These are phyloP conservation scores for Patiria miniata DNA, from an alignment of 35 echinoderm and acorn worm species.

Conservation along the genomic window DNA sequence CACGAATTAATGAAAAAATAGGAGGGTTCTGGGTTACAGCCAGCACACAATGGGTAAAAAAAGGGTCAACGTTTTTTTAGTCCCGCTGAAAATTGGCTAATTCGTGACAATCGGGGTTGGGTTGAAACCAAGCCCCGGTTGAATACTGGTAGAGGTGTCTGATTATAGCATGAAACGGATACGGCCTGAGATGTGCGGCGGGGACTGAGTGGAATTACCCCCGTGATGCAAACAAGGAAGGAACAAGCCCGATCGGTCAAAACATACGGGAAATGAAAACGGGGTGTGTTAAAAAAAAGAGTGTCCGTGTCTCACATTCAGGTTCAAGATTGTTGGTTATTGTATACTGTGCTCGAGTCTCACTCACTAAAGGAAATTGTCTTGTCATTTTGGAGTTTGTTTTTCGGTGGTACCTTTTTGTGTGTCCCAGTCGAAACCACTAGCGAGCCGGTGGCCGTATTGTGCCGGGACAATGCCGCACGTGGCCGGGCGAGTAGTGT, in stretches of 20 bases:
- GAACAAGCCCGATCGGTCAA: not conserved
- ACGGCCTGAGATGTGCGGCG: not conserved
- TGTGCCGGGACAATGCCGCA: not conserved
- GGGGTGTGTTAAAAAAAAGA: not conserved
- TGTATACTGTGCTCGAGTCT: not conserved
- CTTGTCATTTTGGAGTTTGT: slow-evolving; percentile 4
- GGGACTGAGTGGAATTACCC: not conserved
- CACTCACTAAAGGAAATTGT: slow-evolving; percentile 9
- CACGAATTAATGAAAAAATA: slow-evolving; percentile 4
- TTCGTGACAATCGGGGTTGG: not conserved
- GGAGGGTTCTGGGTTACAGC: not conserved
- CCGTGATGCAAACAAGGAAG: not conserved
- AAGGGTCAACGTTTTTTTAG: slow-evolving; percentile 33
- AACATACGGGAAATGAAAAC: not conserved
- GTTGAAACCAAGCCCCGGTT: not conserved
- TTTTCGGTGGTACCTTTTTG: not conserved
- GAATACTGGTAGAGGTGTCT: not conserved
- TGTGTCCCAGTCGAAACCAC: not conserved
- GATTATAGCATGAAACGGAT: slow-evolving; percentile 21
- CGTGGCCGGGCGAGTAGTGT: not conserved
- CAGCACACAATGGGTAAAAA: not conserved
- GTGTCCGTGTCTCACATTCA: not conserved
- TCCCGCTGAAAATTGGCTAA: slow-evolving; percentile 15
- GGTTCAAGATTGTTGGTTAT: not conserved
- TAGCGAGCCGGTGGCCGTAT: not conserved